phyloP scores from a whole-genome alignment of 2,797 vertebrate genomes.

The Cossypha dichroa region DNA sequence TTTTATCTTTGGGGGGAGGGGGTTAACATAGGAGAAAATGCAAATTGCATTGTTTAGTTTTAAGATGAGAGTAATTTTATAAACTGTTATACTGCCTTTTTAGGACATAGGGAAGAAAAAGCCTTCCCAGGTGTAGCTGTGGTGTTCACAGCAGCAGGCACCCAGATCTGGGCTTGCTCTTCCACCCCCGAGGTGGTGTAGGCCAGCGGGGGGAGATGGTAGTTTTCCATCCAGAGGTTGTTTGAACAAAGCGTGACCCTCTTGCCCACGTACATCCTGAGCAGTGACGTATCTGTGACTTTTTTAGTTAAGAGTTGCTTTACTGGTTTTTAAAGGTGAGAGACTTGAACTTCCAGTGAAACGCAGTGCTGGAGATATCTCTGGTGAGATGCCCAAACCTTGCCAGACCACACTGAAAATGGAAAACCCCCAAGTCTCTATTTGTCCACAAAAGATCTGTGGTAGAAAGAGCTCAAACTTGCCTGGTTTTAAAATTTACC shows the following conservation, averaged over 20 bases:
- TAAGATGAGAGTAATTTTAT: background rate
- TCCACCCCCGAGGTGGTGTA: background rate
- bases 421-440: background rate
- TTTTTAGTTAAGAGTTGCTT: conserved; percentile 38
- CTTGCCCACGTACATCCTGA: background rate
- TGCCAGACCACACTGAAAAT: background rate
- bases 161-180: background rate
- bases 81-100: background rate
- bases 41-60: background rate
- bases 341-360: conserved; percentile 5
- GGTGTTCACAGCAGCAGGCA: background rate
- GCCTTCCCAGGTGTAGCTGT: background rate
- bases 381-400: background rate
- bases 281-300: background rate
- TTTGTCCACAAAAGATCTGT: background rate
- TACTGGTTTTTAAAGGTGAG: conserved; percentile 27
- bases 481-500: conserved; percentile 56
- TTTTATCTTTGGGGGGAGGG: background rate
- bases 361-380: background rate
- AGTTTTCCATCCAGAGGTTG: background rate
- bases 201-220: background rate
- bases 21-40: background rate
- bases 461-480: conserved; percentile 38
- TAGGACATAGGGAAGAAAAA: background rate
- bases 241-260: background rate